Evolutionary conservation across 2,113 vertebrate species (phyloP).

Genomic region (Brachyhypopomus occidentalis): DNA sequence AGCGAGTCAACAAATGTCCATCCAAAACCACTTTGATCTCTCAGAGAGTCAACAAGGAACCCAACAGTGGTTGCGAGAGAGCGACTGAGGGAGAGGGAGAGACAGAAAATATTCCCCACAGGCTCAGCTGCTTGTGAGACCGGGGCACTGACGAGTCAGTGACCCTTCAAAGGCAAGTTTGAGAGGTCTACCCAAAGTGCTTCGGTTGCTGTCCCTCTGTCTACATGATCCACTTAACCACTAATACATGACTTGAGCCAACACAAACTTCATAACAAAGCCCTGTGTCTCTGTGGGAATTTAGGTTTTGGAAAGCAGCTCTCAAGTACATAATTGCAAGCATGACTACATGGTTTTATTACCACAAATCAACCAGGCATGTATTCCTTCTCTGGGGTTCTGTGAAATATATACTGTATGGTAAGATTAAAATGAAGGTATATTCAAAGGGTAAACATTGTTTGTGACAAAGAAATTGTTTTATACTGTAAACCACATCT

Average conservation of each 20-base stretch:
- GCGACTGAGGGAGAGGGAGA: not conserved
- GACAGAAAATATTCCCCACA: not conserved
- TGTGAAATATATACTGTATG: not conserved
- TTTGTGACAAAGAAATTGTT: not conserved
- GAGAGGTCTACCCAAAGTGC: not conserved
- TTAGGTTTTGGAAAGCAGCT: conserved; percentile 6
- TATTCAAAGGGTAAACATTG: not conserved
- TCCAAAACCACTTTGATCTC: not conserved
- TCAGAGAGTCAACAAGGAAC: not conserved
- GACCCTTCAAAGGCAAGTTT: not conserved
- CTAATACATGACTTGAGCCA: not conserved
- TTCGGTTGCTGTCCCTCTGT: not conserved
- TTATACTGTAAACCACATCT: not conserved
- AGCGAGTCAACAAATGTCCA: not conserved
- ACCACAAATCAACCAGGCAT: not conserved
- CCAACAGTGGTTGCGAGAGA: not conserved
- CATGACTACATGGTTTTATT: not conserved
- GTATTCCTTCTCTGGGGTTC: not conserved
- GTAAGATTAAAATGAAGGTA: conserved; percentile 13
- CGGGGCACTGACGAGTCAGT: not conserved
- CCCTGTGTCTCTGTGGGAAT: not conserved
- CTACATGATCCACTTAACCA: not conserved
- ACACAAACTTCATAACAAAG: not conserved
- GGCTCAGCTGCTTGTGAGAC: conserved; percentile 5
- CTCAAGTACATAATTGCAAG: not conserved